Evolutionary conservation across 2,888 invertebrate genomes (phyloP), one percentile per base, ranked within the genome.

Genomic region (Brenthis hecate): DNA sequence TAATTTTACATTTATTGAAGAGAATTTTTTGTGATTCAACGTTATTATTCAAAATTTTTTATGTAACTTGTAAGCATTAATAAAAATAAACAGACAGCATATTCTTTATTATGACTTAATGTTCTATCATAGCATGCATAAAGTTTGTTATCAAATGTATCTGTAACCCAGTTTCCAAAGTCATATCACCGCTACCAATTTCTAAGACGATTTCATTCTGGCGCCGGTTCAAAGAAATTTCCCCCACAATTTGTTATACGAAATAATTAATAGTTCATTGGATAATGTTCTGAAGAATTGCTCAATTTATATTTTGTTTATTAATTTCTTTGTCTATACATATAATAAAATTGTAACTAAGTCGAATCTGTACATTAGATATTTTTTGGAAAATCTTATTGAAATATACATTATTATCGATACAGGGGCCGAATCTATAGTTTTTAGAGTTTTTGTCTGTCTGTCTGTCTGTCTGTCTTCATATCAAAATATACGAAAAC

Each of bases 211-310:
- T 65, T 72, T 65, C 70, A 56, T 65, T 50, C 56, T 72, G 72
- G 72, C 72, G 65, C 64, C 32, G 67, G 56, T 72, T 72, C 72
- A 72, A 72, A 67, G 62, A 67, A 71, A 68, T 71, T 65, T 65
- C 62, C 65, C 54, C 50, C 50, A 48, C 65, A 57, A 70, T 72
- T 70, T 70, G 61, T 72, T 70, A 65, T 53, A 69, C 54, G 58
- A 67, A 65, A 72, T 69, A 66, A 70, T 67, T 67, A 71, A 71
- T 71, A 65, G 68, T 65, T 56, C 64, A 62, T 65, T 65, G 54
- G 23, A 36, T 54, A 57, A 64, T 57, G 57, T 16, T 48, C 11
- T 60, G 5, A 56, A 19, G 23, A 23, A 56, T 62, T 16, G 11
- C 19, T 43, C 28, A 56, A 56, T 28, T 55, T 64, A 48, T 16